phyloP scores from a whole-genome alignment of 2,797 vertebrate species.

The Sebastes baramenuke region DNA sequence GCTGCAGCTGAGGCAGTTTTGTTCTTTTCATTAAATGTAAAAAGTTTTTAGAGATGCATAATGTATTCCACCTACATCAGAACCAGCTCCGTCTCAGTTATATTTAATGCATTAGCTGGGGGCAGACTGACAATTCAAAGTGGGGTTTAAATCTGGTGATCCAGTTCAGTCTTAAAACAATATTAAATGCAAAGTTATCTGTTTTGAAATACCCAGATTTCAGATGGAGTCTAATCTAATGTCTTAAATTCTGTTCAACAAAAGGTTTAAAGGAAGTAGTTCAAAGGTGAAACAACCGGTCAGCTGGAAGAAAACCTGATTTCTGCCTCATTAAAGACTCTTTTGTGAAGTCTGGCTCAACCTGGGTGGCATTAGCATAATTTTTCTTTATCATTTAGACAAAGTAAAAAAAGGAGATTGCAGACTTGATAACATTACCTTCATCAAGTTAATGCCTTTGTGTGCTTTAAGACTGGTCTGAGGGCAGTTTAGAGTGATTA shows the following conservation, averaged over 20 bases:
- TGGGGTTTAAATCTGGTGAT: not conserved
- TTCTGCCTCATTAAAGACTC: not conserved
- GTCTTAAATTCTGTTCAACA: not conserved
- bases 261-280: no score
- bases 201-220: not conserved
- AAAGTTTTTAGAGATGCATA: not conserved
- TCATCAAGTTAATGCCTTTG: not conserved
- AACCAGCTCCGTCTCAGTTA: not conserved
- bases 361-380: not conserved
- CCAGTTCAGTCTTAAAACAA: not conserved
- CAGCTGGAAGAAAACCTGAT: not conserved
- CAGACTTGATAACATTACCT: not conserved
- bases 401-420: not conserved
- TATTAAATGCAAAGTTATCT: not conserved
- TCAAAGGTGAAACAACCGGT: not conserved
- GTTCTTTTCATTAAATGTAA: not conserved
- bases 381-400: not conserved
- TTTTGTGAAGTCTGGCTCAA: not conserved
- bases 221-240: not conserved
- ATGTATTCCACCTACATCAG: not conserved
- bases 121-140: not conserved
- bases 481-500: constrained; percentile 30
- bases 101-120: not conserved
- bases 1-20: not conserved
- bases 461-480: constrained; percentile 1